Evolutionary conservation across 2,113 vertebrate genomes (phyloP).

Genomic region (Calypte anna): DNA sequence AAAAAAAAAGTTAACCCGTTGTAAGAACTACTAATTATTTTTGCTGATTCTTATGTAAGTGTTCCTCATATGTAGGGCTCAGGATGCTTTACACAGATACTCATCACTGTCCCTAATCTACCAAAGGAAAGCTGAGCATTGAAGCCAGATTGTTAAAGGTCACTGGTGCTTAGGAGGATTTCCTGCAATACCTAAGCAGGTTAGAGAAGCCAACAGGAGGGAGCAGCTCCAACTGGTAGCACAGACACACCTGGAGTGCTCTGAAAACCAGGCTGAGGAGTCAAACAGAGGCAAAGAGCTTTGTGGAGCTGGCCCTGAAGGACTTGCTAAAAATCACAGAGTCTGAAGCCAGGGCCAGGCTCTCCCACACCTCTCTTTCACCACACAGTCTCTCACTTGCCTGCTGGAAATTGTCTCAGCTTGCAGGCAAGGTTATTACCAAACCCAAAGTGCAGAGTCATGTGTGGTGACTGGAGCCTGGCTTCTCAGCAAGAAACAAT

Average conservation of each 20-base stretch:
- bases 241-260: neutral
- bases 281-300: neutral
- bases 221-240: neutral
- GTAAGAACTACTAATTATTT: slow-evolving; percentile 49
- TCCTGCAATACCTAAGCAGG: slow-evolving; percentile 52
- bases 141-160: slow-evolving; percentile 61
- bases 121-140: slow-evolving; percentile 57
- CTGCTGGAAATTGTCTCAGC: neutral
- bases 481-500: neutral
- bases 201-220: slow-evolving; percentile 28
- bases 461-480: neutral
- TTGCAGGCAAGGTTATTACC: neutral
- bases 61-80: slow-evolving; percentile 55
- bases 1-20: slow-evolving; percentile 49
- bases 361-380: neutral
- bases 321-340: neutral
- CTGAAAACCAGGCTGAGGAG: neutral
- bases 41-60: slow-evolving; percentile 51
- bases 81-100: slow-evolving; percentile 41
- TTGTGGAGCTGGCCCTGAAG: neutral
- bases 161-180: slow-evolving; percentile 52
- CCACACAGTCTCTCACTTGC: neutral
- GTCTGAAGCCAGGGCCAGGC: neutral
- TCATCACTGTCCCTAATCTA: slow-evolving; percentile 47
- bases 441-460: neutral